Percentiles rank a stretch among this genome's conserved stretches.
Evolutionary conservation across 2,113 vertebrate genomes (phyloP).

Genomic region (Eudyptes chrysolophus): DNA sequence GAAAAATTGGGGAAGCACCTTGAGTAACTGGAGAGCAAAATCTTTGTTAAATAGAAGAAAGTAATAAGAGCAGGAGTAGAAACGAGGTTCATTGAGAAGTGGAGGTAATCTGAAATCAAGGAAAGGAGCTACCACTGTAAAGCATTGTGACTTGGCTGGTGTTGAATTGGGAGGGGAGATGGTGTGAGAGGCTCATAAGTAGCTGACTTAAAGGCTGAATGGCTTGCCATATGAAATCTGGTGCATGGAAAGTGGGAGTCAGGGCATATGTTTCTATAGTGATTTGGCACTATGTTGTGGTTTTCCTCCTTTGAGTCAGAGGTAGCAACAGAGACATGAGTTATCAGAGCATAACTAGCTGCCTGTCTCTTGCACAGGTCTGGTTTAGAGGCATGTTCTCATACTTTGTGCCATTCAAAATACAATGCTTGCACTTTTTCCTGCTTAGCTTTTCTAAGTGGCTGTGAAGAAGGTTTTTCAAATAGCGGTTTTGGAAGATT

Average conservation of each 20-base stretch:
- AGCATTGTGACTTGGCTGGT: neutral
- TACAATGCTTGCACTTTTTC: neutral
- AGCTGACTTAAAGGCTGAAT: neutral
- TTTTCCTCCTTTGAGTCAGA: neutral
- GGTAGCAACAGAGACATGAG: neutral
- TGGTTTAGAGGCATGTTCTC: neutral
- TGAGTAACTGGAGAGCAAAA: neutral
- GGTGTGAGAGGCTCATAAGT: neutral
- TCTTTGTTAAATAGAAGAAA: neutral
- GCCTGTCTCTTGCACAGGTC: neutral
- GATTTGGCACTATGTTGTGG: neutral
- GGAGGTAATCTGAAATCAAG: neutral
- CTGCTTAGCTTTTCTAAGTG: slow-evolving; percentile 1
- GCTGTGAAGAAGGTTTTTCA: slow-evolving; percentile 40
- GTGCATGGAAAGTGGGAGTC: neutral
- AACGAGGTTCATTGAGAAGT: neutral
- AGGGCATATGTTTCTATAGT: neutral
- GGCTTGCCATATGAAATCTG: neutral
- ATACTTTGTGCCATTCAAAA: neutral
- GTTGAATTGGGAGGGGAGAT: neutral
- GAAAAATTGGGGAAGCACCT: neutral
- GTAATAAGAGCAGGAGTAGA: neutral
- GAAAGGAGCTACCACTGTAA: neutral
- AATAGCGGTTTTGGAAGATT: slow-evolving; percentile 38
- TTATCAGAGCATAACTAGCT: neutral